Evolutionary conservation across 2,888 invertebrate species (phyloP).

Genomic region (Microplitis manilae): DNA sequence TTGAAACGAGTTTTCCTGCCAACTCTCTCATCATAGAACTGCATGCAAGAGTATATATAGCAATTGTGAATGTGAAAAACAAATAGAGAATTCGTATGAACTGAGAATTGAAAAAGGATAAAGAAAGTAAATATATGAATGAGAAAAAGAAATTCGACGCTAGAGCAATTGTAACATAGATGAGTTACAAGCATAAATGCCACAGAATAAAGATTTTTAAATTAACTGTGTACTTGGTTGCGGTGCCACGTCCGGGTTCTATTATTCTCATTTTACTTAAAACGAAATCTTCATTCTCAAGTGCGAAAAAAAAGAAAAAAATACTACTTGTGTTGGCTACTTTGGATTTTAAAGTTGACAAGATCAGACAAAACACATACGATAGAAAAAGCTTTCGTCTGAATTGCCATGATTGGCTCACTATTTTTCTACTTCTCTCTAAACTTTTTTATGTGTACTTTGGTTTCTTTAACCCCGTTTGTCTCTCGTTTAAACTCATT

Average conservation of each 20-base stretch:
- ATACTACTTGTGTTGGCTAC: background rate
- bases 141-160: background rate
- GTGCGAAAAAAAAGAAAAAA: background rate
- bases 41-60: slow-evolving; percentile 6
- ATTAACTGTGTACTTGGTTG: slow-evolving; percentile 10
- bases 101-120: background rate
- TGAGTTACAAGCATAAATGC: slow-evolving; percentile 6
- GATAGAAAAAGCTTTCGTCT: slow-evolving; percentile 5
- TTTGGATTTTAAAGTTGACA: background rate
- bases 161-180: background rate
- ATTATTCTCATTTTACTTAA: background rate
- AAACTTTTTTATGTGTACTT: background rate
- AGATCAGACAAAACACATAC: background rate
- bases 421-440: background rate
- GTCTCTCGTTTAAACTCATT: slow-evolving; percentile 2
- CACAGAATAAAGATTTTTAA: slow-evolving; percentile 30
- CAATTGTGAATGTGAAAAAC: slow-evolving; percentile 3
- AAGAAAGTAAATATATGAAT: background rate
- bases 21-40: slow-evolving; percentile 23
- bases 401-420: background rate
- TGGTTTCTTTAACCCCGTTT: slow-evolving; percentile 1
- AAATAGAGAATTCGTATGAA: background rate
- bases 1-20: slow-evolving; percentile 43
- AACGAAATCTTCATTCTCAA: slow-evolving; percentile 12
- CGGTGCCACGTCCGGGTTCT: background rate